Evolutionary conservation across 2,797 vertebrate species (phyloP), one percentile per base, ranked within the genome.

Genomic region (Epinephelus awoara): DNA sequence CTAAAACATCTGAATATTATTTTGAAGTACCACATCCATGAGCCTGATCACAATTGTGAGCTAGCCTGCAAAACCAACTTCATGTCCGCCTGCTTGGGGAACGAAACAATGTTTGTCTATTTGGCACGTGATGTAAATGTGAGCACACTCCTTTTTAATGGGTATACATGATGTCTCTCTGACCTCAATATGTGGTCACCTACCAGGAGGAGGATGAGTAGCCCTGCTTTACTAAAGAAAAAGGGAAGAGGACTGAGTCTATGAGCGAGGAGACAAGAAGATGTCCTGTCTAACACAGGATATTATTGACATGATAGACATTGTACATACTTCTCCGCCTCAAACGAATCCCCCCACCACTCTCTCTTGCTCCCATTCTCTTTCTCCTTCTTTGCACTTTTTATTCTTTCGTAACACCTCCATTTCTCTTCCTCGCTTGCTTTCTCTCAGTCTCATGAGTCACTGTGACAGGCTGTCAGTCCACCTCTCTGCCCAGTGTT

Each of bases 391-490:
- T 23, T 70, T 15, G 9, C 13, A 4, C 12, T 54, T 66, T 46
- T 70, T 27, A n/a, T 38, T 64, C 8, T 58, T 21, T 49, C 2
- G 5, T 34, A 82, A 34, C 50, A 56, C 42, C 29, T 71, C 38
- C 8, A 25, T 68, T 67, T 75, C 52, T 83, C 27, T 50, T 21
- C 34, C 59, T 66, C 46, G 6, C 68, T 74, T 25, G 59, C 64
- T 44, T 77, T 67, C 34, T 61, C 62, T 27, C 50, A 21, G 40
- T 71, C 72, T 73, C 82, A 61, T 76, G 74, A 87, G 80, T 79
- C 84, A 27, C 79, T 58, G 80, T 91, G 88, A 91, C 90, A 78
- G 80, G 70, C 74, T 77, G 90, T 89, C 89, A 88, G 78, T 89
- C 85, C 51, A 78, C 54, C 66, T 89, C 85, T 84, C 71, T 51